These are phyloP conservation scores for Candidula unifasciata DNA, from an alignment of 2,888 invertebrate genomes.

Conservation along the genomic window DNA sequence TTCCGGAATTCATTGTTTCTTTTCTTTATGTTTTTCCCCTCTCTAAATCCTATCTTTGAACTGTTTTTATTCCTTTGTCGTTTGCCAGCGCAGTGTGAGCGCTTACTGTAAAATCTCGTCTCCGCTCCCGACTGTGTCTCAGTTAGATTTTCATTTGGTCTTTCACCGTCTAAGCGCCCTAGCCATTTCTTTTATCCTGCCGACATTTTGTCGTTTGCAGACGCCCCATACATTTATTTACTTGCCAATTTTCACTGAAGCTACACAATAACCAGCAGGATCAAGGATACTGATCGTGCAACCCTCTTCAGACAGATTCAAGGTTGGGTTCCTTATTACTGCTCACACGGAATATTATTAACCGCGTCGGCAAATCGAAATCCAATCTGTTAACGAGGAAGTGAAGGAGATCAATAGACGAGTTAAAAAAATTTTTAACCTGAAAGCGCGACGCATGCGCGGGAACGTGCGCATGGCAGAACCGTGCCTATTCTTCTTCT, in stretches of 20 bases:
- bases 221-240: slow-evolving; percentile 7
- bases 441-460: slow-evolving; percentile 14
- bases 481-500: neutral
- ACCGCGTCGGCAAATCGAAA: slow-evolving; percentile 46
- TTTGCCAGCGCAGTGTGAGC: neutral
- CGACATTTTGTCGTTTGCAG: slow-evolving; percentile 18
- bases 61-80: neutral
- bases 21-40: neutral
- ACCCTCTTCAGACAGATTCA: slow-evolving; percentile 9
- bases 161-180: neutral
- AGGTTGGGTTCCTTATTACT: slow-evolving; percentile 28
- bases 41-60: slow-evolving; percentile 13
- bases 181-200: neutral
- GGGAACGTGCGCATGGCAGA: neutral
- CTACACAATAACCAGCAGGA: slow-evolving; percentile 16
- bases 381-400: slow-evolving; percentile 47
- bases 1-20: slow-evolving; percentile 39
- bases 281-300: slow-evolving; percentile 19
- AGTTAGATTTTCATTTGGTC: neutral
- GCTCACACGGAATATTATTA: slow-evolving; percentile 40
- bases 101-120: neutral
- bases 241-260: slow-evolving; percentile 23
- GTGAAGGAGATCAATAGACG: slow-evolving; percentile 43
- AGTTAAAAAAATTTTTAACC: slow-evolving; percentile 25
- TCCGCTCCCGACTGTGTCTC: neutral